Evolutionary conservation across 37 sponge, comb jelly and placozoan genomes (phyloP).

Genomic region (Hexactinellida sp.): DNA sequence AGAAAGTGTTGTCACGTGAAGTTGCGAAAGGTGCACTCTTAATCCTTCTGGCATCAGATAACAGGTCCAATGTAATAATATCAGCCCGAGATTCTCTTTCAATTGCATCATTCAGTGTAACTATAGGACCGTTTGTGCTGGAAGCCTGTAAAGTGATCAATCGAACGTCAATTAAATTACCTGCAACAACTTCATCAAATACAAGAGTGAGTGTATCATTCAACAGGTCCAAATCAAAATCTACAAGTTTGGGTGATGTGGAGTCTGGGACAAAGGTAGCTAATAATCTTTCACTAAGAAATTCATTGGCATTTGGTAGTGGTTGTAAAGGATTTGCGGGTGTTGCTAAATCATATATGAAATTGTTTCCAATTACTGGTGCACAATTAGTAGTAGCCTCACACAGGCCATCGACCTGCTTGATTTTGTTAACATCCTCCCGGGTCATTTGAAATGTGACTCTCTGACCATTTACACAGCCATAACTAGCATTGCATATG

Average conservation of each 20-base stretch:
- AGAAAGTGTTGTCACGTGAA: conserved; percentile 52
- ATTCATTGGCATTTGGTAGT: conserved; percentile 30
- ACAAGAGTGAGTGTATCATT: conserved; percentile 36
- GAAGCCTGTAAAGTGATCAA: background rate
- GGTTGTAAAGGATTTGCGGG: conserved; percentile 37
- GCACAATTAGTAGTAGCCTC: conserved; percentile 7
- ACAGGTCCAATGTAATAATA: background rate
- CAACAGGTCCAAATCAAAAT: conserved; percentile 59
- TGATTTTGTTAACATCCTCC: conserved; percentile 60
- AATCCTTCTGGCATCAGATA: background rate
- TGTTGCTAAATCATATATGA: conserved; percentile 29
- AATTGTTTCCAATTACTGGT: background rate
- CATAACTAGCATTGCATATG: background rate
- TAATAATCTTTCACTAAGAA: conserved; percentile 21
- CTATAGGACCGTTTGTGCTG: background rate
- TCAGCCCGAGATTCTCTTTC: background rate
- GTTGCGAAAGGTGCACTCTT: conserved; percentile 56
- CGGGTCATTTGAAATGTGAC: conserved; percentile 31
- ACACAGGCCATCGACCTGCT: conserved; percentile 19
- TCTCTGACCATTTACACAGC: conserved; percentile 39
- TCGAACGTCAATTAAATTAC: background rate
- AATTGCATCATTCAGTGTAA: background rate
- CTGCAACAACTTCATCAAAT: conserved; percentile 56
- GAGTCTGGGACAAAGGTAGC: conserved; percentile 31
- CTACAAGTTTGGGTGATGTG: conserved; percentile 36